Percentiles rank a stretch among this genome's conserved stretches.
These are phyloP conservation scores for Aphrophora alni DNA, from an alignment of 2,888 invertebrate genomes.

Conservation along the genomic window DNA sequence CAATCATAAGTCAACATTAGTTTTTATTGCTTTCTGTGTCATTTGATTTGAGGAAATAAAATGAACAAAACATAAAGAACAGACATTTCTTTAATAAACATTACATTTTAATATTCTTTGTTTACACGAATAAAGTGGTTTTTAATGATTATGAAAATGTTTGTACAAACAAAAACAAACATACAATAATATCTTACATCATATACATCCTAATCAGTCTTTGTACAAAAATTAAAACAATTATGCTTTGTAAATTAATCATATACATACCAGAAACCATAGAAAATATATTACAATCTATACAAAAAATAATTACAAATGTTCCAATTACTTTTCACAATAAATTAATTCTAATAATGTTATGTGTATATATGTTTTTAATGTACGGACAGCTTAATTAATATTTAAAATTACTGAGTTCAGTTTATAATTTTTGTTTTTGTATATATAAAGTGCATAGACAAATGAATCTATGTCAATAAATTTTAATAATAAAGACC, in stretches of 20 bases:
- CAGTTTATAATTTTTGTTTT: too few species aligned
- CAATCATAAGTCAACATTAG: too few species aligned
- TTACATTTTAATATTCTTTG: slow-evolving; percentile 9
- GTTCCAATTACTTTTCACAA: neutral
- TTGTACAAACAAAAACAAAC: neutral
- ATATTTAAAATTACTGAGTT: too few species aligned
- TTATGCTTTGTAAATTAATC: neutral
- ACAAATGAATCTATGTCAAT: too few species aligned
- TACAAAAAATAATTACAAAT: neutral
- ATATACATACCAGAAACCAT: neutral
- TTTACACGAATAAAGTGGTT: slow-evolving; percentile 1
- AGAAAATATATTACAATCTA: neutral
- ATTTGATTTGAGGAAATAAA: too few species aligned
- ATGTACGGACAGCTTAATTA: too few species aligned
- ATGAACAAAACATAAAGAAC: too few species aligned
- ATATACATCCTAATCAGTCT: slow-evolving; percentile 48
- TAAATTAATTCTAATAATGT: neutral
- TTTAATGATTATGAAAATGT: neutral
- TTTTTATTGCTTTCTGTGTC: too few species aligned
- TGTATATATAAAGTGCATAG: too few species aligned
- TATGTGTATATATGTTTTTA: too few species aligned
- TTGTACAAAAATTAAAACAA: slow-evolving; percentile 41
- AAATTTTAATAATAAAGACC: too few species aligned
- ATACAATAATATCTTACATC: slow-evolving; percentile 38
- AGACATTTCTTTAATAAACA: neutral